Evolutionary conservation across 2,113 vertebrate genomes (phyloP).

Genomic region (Cryptoleucopteryx plumbea): DNA sequence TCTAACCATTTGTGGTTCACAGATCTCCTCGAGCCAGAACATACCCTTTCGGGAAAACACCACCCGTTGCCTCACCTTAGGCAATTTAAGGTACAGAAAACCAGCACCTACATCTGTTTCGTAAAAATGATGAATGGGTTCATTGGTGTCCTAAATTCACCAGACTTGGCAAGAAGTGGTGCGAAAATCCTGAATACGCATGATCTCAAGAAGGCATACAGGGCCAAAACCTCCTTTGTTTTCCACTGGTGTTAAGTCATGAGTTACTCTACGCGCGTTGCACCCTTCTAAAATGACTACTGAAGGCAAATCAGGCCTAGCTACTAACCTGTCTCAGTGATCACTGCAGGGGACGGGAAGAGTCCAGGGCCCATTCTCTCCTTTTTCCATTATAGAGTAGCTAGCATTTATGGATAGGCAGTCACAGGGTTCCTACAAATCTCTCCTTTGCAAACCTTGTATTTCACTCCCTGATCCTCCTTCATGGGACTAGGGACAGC

Average conservation of each 20-base stretch:
- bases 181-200: not conserved
- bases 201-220: not conserved
- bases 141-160: not conserved
- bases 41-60: not conserved
- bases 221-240: not conserved
- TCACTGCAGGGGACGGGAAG: not conserved
- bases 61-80: not conserved
- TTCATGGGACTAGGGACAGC: not conserved
- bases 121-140: not conserved
- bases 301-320: not conserved
- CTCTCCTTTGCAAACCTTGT: not conserved
- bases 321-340: not conserved
- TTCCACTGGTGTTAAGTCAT: not conserved
- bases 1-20: not conserved
- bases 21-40: fast-evolving
- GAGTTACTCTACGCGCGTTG: not conserved
- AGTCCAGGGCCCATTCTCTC: not conserved
- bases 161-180: not conserved
- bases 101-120: not conserved
- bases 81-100: not conserved
- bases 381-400: not conserved
- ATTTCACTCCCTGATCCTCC: not conserved
- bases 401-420: not conserved
- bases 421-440: not conserved
- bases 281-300: not conserved